Conservation (phyloP, 1,140 invertebrate genomes). For the Drosophila setifemur region DNA sequence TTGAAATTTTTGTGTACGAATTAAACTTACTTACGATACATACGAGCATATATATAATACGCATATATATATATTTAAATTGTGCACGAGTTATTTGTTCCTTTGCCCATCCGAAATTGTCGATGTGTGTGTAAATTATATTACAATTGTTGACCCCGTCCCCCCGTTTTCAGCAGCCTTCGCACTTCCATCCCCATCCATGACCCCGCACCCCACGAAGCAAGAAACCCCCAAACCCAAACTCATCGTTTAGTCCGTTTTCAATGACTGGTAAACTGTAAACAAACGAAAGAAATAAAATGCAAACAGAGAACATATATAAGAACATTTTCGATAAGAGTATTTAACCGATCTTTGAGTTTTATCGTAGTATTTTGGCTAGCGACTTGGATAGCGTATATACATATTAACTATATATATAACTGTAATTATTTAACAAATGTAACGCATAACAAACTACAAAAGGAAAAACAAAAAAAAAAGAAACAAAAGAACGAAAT, state of each 20-base stretch:
- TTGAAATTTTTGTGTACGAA: constrained; percentile 46
- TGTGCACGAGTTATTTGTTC: constrained; percentile 56
- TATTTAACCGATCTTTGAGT: constrained; percentile 45
- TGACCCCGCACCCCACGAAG: neutral
- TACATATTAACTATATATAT: constrained; percentile 41
- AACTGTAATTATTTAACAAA: constrained; percentile 62
- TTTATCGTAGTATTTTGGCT: constrained; percentile 52
- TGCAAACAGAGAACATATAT: neutral
- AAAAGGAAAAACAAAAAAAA: neutral
- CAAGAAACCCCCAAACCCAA: neutral
- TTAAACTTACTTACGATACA: constrained; percentile 31
- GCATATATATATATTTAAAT: constrained; percentile 39
- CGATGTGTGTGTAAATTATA: constrained; percentile 47
- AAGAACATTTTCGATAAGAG: constrained; percentile 31
- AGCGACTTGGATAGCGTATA: constrained; percentile 51
- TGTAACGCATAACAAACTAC: constrained; percentile 39
- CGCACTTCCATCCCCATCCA: neutral
- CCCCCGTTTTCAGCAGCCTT: constrained; percentile 5
- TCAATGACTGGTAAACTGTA: constrained; percentile 6
- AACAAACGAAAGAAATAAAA: constrained; percentile 2
- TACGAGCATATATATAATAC: constrained; percentile 32
- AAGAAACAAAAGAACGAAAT: constrained; percentile 21
- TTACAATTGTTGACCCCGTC: constrained; percentile 18
- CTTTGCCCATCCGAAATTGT: constrained; percentile 18
- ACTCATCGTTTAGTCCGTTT: constrained; percentile 3